These are phyloP conservation scores for Temnopleurus reevesii DNA, from an alignment of 53 echinoderm and acorn worm genomes.

Conservation along the genomic window DNA sequence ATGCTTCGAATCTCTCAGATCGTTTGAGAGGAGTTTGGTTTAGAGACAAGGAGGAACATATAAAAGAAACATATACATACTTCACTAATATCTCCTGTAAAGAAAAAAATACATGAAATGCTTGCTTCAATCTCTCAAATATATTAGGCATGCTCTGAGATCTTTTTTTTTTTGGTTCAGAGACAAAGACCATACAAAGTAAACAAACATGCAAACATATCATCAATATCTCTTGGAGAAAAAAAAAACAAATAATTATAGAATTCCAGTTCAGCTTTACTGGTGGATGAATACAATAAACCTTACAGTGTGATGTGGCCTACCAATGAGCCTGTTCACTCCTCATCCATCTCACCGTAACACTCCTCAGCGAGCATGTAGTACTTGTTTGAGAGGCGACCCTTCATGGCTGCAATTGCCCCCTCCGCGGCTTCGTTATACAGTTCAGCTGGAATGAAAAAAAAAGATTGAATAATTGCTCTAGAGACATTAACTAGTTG, in stretches of 20 bases:
- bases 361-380: constrained; percentile 98
- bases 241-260: too few species aligned
- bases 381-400: constrained; percentile 93
- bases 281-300: constrained; percentile 46
- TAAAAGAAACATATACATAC: too few species aligned
- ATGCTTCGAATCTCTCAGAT: too few species aligned
- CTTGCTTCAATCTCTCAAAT: too few species aligned
- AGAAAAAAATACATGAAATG: too few species aligned
- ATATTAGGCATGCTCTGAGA: too few species aligned
- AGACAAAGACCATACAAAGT: neutral
- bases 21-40: neutral
- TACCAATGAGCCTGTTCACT: constrained; percentile 18
- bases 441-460: constrained; percentile 66
- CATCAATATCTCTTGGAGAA: neutral
- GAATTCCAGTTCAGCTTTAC: neutral
- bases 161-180: too few species aligned
- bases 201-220: neutral
- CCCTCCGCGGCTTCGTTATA: constrained; percentile 96
- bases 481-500: too few species aligned
- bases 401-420: constrained; percentile 93
- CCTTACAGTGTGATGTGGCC: neutral
- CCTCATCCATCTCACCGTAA: constrained; percentile 84
- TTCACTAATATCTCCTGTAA: too few species aligned
- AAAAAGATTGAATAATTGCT: neutral
- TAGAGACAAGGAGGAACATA: neutral